phyloP scores from a whole-genome alignment of 2,797 vertebrate genomes.

The Triplophysa bombifrons region DNA sequence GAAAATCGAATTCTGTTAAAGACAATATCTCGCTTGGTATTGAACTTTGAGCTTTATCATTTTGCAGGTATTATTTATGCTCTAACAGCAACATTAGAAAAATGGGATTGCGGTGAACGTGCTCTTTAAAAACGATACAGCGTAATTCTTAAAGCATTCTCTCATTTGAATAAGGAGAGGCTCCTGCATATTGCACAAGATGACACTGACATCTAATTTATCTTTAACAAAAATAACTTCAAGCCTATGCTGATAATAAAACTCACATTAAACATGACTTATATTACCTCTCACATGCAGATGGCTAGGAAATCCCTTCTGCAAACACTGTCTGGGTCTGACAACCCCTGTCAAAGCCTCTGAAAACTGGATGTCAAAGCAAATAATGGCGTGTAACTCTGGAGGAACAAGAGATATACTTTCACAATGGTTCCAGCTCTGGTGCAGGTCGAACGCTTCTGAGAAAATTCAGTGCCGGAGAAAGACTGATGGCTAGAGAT shows the following conservation, averaged over 20 bases:
- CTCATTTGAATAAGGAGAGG: slow-evolving; percentile 1
- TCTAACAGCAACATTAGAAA: too few relatives aligned
- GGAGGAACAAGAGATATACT: slow-evolving; percentile 11
- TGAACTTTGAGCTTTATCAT: too few relatives aligned
- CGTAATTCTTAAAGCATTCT: slow-evolving; percentile 17
- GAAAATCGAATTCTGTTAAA: too few relatives aligned
- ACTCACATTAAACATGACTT: slow-evolving; percentile 40
- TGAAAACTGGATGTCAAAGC: slow-evolving; percentile 37
- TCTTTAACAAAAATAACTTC: slow-evolving; percentile 14
- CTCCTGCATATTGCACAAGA: not conserved
- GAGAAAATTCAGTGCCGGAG: not conserved
- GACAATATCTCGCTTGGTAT: too few relatives aligned
- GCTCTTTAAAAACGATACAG: too few relatives aligned
- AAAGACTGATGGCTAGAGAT: not conserved
- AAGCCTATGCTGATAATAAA: slow-evolving; percentile 19
- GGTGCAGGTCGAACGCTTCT: not conserved
- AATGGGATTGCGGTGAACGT: too few relatives aligned
- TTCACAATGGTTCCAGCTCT: not conserved
- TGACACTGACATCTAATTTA: slow-evolving; percentile 1
- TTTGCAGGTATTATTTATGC: too few relatives aligned
- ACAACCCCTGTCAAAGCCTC: slow-evolving; percentile 33
- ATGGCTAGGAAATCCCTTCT: slow-evolving; percentile 31
- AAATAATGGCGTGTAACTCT: slow-evolving; percentile 28
- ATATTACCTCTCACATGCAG: slow-evolving; percentile 29
- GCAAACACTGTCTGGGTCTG: slow-evolving; percentile 24